Percentiles rank a stretch among this genome's conserved stretches.
These are phyloP conservation scores for Leucophenga maculata DNA, from an alignment of 2,888 invertebrate genomes.

Conservation along the genomic window DNA sequence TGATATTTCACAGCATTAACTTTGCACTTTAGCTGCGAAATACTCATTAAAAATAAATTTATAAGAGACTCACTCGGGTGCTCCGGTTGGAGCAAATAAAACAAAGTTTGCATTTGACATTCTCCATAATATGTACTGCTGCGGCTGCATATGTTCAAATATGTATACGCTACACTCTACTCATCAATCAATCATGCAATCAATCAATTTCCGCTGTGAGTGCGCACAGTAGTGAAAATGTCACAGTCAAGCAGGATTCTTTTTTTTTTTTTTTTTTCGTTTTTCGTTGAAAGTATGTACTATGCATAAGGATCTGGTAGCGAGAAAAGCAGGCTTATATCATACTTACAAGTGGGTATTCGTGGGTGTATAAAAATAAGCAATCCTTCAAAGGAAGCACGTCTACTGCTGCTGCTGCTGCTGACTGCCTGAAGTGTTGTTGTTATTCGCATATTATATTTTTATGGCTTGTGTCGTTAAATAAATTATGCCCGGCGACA, in stretches of 20 bases:
- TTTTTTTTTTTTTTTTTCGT: too few species aligned
- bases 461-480: conserved; percentile 3
- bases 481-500: conserved; percentile 1
- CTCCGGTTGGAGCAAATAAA: neutral
- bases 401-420: too few species aligned
- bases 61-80: too few species aligned
- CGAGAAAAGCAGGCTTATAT: neutral
- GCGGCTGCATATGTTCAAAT: too few species aligned
- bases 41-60: too few species aligned
- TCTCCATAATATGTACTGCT: neutral
- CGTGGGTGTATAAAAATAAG: neutral
- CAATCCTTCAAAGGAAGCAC: neutral
- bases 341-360: neutral
- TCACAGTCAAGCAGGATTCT: conserved; percentile 35
- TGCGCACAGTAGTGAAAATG: conserved; percentile 47
- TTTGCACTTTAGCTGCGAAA: conserved; percentile 2
- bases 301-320: neutral
- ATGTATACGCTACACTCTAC: neutral
- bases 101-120: conserved; percentile 5
- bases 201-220: conserved; percentile 52
- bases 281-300: too few species aligned
- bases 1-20: conserved; percentile 10
- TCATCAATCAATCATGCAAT: conserved; percentile 37
- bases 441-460: neutral
- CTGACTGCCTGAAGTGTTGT: too few species aligned